Base-by-base conservation (phyloP, 2,888 invertebrate genomes). In the Helobdella robusta region DNA sequence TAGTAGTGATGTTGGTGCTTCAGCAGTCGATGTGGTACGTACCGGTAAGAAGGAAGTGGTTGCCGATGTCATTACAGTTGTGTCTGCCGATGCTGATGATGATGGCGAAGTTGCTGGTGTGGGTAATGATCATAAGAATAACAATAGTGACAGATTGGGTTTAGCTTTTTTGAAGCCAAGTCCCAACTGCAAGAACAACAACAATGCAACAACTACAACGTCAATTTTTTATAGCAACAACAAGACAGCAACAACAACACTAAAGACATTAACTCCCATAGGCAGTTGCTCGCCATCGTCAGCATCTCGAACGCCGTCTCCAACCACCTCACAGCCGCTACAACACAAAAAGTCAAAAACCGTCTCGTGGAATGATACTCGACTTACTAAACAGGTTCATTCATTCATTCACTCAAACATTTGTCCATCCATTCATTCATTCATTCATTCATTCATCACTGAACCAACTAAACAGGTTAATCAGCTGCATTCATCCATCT, bases 51-150 rank as follows among this genome's bases (percentile, higher is more conserved):
- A 11, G 44, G n/a, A n/a, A n/a, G n/a, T n/a, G n/a, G n/a, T n/a
- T 50, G 60, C 34, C 34, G 60, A 60, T 40, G 60, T 40, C 40
- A 40, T 40, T 60, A 40, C 34, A 15, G 60, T 40, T 60, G 60
- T 40, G 34, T n/a, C 34, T 60, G 60, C n/a, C 40, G 60, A 46
- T 60, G 60, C 34, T 60, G 36, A 60, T 60, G 50, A 60, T 60
- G 60, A 60, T 60, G 50, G 40, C 40, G 58, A 32, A 28, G 58
- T n/a, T 58, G 58, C 18, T 58, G 25, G 20, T 62, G 46, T 6
- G 30, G 32, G 23, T 2, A 5, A 46, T 1, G 18, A 46, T 18
- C 15, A 60, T 36, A 6, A 60, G 5, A 1, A 8, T 60, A 15
- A 15, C 30, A 15, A 44, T 44, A 36, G n/a, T n/a, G n/a, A n/a